A percentile compares a stretch with the other conserved stretches of the same genome.
Evolutionary conservation across 2,113 vertebrate genomes (phyloP).

Genomic region (Ellobius talpinus): DNA sequence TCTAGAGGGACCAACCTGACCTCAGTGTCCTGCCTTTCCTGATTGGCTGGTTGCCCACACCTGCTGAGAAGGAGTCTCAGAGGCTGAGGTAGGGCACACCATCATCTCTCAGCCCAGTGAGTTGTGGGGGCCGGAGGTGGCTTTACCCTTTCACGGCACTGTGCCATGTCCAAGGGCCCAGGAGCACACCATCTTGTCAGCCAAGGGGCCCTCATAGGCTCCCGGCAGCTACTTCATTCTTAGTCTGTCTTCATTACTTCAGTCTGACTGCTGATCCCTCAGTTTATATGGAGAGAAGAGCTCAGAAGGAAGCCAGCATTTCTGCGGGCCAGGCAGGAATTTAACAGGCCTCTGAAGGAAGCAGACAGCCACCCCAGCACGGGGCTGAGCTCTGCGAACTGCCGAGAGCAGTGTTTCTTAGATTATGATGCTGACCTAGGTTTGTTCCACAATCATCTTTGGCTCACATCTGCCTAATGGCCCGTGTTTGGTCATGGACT

Average conservation of each 20-base stretch:
- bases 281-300: slow-evolving; percentile 10
- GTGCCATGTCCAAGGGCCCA: neutral
- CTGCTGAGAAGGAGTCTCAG: neutral
- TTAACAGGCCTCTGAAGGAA: neutral
- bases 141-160: neutral
- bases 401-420: rapidly evolving
- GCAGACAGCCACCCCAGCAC: neutral
- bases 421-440: rapidly evolving
- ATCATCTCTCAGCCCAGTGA: neutral
- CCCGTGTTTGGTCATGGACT: rapidly evolving
- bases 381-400: neutral
- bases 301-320: slow-evolving; percentile 5
- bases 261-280: neutral
- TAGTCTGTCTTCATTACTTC: neutral
- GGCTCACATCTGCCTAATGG: neutral
- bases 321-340: neutral
- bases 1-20: neutral
- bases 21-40: neutral
- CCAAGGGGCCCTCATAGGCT: neutral
- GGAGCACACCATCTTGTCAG: neutral
- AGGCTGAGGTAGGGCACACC: neutral
- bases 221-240: neutral
- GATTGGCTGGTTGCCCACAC: neutral
- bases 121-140: rapidly evolving
- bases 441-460: rapidly evolving